Conservation (phyloP, 2,113 vertebrate species). For the Oryzias celebensis region DNA sequence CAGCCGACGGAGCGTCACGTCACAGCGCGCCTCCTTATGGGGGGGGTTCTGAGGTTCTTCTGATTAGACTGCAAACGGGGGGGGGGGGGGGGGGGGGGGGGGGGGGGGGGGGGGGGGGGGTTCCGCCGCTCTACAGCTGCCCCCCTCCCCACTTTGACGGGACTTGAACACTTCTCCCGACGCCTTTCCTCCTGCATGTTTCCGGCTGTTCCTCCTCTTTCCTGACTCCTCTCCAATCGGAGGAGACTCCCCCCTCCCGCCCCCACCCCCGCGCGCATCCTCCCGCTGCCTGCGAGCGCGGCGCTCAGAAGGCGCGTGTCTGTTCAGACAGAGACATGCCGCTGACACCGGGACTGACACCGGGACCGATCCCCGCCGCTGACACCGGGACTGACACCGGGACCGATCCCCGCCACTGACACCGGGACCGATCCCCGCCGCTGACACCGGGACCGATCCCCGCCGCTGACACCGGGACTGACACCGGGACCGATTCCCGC, state of each 20-base stretch:
- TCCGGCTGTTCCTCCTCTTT: constrained; percentile 42
- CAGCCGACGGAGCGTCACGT: constrained; percentile 41
- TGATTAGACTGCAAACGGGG: constrained; percentile 62
- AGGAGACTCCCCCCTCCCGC: constrained; percentile 60
- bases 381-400: too few relatives aligned
- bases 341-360: too few relatives aligned
- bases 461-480: constrained; percentile 73
- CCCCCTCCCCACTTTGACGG: constrained; percentile 48
- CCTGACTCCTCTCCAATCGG: constrained; percentile 50
- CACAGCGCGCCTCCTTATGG: constrained; percentile 54
- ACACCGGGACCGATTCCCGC: constrained; percentile 72
- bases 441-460: constrained; percentile 71
- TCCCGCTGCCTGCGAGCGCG: constrained; percentile 52
- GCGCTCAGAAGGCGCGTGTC: constrained; percentile 50
- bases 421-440: constrained; percentile 72
- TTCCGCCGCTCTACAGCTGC: too few relatives aligned
- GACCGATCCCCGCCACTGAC: constrained; percentile 70
- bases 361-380: constrained; percentile 74
- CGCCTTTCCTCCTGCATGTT: constrained; percentile 69
- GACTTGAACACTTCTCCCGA: constrained; percentile 63
- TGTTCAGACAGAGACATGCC: constrained; percentile 39
- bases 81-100: constrained; percentile 38
- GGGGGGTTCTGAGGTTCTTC: constrained; percentile 50
- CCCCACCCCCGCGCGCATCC: constrained; percentile 45
- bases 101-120: too few relatives aligned